Evolutionary conservation across 2,888 invertebrate species (phyloP).

Genomic region (Mythimna pallens): DNA sequence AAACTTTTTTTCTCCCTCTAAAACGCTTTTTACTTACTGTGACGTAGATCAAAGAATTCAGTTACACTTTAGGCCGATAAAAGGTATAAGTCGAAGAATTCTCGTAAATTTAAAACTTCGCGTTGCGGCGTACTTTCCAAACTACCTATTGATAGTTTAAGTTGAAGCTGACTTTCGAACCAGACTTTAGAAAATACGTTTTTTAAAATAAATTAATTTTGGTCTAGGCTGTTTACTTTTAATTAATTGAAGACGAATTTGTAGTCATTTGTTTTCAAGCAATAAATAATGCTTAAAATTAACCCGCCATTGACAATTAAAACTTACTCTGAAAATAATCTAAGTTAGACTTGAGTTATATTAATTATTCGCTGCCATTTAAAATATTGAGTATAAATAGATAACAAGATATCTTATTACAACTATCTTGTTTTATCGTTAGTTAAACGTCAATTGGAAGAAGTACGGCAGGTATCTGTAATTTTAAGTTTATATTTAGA

Average conservation of each 20-base stretch:
- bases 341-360: constrained; percentile 19
- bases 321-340: constrained; percentile 9
- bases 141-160: constrained; percentile 47
- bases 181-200: constrained; percentile 1
- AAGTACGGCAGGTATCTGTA: background rate
- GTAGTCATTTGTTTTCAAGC: constrained; percentile 16
- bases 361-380: constrained; percentile 14
- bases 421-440: background rate
- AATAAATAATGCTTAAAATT: constrained; percentile 10
- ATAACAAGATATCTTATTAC: constrained; percentile 1
- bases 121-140: constrained; percentile 24
- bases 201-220: too few relatives aligned
- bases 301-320: constrained; percentile 3
- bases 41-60: constrained; percentile 75
- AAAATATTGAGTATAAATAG: constrained; percentile 1
- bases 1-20: constrained; percentile 72
- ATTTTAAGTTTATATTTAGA: background rate
- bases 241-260: constrained; percentile 7
- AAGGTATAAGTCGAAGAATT: constrained; percentile 62
- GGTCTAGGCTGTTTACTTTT: constrained; percentile 8
- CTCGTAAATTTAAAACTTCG: constrained; percentile 63
- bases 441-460: background rate
- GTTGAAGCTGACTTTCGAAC: constrained; percentile 20
- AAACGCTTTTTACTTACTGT: constrained; percentile 76
- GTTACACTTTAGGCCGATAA: constrained; percentile 71